phyloP scores from a whole-genome alignment of 2,113 vertebrate genomes.

The Chaenocephalus aceratus region DNA sequence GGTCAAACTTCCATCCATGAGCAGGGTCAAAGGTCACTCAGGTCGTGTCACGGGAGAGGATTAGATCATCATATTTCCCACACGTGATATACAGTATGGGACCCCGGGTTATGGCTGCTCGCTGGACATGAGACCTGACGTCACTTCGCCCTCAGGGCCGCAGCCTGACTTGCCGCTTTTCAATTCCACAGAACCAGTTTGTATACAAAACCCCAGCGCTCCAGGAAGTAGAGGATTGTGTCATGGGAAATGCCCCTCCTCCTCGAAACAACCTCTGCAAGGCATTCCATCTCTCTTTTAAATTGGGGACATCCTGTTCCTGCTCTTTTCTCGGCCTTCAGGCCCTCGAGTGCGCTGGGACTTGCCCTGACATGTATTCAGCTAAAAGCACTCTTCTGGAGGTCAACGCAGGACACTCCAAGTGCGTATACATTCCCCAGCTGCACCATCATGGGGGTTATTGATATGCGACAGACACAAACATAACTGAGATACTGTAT shows the following conservation, averaged over 20 bases:
- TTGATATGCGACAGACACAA: slow-evolving; percentile 36
- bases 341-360: slow-evolving; percentile 8
- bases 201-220: slow-evolving; percentile 55
- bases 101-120: neutral
- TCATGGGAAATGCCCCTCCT: slow-evolving; percentile 73
- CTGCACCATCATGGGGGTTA: slow-evolving; percentile 23
- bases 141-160: slow-evolving; percentile 50
- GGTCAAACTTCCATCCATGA: neutral
- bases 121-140: slow-evolving; percentile 35
- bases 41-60: neutral
- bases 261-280: slow-evolving; percentile 29
- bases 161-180: slow-evolving; percentile 22
- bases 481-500: slow-evolving; percentile 22
- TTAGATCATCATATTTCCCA: slow-evolving; percentile 7
- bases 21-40: slow-evolving; percentile 13
- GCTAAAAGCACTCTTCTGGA: slow-evolving; percentile 1
- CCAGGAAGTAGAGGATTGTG: slow-evolving; percentile 63
- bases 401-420: slow-evolving; percentile 20
- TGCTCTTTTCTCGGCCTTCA: slow-evolving; percentile 28
- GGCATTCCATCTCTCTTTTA: slow-evolving; percentile 47
- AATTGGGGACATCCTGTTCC: slow-evolving; percentile 65
- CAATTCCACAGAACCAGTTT: slow-evolving; percentile 46
- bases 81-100: slow-evolving; percentile 3
- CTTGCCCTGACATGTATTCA: slow-evolving; percentile 36
- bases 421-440: slow-evolving; percentile 25